Percentiles rank a stretch among this genome's conserved stretches.
phyloP scores from a whole-genome alignment of 2,888 invertebrate species.

The Megastigmus dorsalis region DNA sequence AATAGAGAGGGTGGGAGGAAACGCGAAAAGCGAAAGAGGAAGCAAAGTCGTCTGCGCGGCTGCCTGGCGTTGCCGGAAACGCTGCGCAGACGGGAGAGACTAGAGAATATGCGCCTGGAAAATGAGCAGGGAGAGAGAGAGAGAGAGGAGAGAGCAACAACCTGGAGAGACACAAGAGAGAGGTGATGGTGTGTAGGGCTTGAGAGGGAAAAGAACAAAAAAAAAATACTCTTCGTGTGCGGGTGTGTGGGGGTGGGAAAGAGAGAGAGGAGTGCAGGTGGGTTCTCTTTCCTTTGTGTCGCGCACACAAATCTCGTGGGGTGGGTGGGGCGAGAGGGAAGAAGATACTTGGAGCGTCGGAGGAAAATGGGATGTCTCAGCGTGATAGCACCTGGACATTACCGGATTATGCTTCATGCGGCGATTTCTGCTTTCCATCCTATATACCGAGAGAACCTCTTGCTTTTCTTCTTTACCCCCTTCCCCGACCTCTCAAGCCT shows the following conservation, averaged over 20 bases:
- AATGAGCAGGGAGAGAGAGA: conserved; percentile 36
- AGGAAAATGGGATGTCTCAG: conserved; percentile 44
- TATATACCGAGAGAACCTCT: too few species aligned
- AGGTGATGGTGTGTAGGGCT: background rate
- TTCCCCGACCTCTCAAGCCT: too few species aligned
- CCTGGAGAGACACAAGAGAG: background rate
- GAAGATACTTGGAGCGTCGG: background rate
- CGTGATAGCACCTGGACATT: conserved; percentile 41
- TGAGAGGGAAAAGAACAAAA: background rate
- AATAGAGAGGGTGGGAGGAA: background rate
- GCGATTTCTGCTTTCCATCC: conserved; percentile 29
- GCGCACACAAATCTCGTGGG: conserved; percentile 29
- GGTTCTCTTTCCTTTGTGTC: conserved; percentile 44
- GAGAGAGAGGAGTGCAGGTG: background rate
- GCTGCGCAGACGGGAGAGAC: conserved; percentile 4
- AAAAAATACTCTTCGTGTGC: background rate
- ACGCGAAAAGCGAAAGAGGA: too few species aligned
- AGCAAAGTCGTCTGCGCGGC: conserved; percentile 9
- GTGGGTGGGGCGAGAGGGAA: background rate
- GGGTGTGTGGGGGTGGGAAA: background rate
- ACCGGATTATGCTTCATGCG: conserved; percentile 40
- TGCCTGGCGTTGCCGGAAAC: conserved; percentile 12
- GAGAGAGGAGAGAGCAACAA: background rate
- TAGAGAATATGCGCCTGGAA: conserved; percentile 24
- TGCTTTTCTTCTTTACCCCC: too few species aligned